Conservation (phyloP, 2,888 invertebrate genomes). For the Amiota communis region DNA sequence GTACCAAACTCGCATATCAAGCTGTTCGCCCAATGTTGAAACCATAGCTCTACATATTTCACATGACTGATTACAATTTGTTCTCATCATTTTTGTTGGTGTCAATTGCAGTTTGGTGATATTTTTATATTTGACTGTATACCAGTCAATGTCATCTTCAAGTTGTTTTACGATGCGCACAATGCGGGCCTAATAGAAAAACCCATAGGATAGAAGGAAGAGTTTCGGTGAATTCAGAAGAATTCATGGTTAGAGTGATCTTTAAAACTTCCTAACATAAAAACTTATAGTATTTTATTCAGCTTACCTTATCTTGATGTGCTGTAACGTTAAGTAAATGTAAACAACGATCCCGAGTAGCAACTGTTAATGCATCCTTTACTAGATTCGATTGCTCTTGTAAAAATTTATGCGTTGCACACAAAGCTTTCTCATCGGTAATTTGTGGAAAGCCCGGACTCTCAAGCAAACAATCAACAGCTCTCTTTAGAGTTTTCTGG, state of each 20-base stretch:
- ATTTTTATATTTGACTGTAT: constrained; percentile 29
- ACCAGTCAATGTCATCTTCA: constrained; percentile 30
- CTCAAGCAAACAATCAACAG: constrained; percentile 29
- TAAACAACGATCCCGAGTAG: constrained; percentile 33
- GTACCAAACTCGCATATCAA: not conserved
- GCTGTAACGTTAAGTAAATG: constrained; percentile 33
- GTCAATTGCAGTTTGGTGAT: constrained; percentile 15
- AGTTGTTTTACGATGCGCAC: constrained; percentile 32
- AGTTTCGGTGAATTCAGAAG: no score
- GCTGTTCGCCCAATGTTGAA: not conserved
- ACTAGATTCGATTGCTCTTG: not conserved
- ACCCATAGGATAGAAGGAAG: not conserved
- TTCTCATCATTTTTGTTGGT: constrained; percentile 20
- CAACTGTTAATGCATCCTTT: constrained; percentile 22
- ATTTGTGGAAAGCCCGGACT: constrained; percentile 2
- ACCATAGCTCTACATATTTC: constrained; percentile 10
- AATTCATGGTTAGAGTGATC: no score
- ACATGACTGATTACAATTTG: not conserved
- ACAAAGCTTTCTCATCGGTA: not conserved
- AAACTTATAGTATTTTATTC: no score
- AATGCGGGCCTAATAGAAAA: constrained; percentile 13
- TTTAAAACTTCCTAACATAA: no score
- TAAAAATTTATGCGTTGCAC: not conserved
- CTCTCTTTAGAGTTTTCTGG: constrained; percentile 15
- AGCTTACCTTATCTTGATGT: constrained; percentile 25